A percentile compares a stretch with the other conserved stretches of the same genome.
phyloP scores from a whole-genome alignment of 2,888 invertebrate species.

The Ceraclea dissimilis region DNA sequence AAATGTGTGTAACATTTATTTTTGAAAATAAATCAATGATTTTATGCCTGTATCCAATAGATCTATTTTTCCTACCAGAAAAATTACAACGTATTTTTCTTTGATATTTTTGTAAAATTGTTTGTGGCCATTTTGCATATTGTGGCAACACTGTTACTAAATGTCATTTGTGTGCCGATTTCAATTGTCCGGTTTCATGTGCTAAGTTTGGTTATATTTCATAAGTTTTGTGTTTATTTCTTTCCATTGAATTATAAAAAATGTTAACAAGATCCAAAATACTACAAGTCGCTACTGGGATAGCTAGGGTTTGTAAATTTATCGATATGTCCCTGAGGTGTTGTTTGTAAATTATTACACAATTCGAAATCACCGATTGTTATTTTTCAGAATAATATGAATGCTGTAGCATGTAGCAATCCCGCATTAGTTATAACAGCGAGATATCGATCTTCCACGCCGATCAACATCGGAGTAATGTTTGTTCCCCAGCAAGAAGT shows the following conservation, averaged over 20 bases:
- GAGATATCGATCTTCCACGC: constrained; percentile 54
- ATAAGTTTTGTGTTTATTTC: background rate
- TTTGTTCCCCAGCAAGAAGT: constrained; percentile 99
- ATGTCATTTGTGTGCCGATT: background rate
- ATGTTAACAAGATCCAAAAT: constrained; percentile 45
- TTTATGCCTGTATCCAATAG: too few relatives aligned
- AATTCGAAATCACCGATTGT: constrained; percentile 14
- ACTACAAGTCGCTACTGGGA: constrained; percentile 36
- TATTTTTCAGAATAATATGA: constrained; percentile 36
- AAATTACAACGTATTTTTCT: too few relatives aligned
- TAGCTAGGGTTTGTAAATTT: constrained; percentile 33
- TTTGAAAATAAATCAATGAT: too few relatives aligned
- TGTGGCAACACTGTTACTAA: background rate
- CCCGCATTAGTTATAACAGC: constrained; percentile 15
- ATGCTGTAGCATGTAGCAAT: constrained; percentile 7
- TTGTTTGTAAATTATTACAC: constrained; percentile 2
- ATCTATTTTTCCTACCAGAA: too few relatives aligned
- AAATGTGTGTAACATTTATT: too few relatives aligned
- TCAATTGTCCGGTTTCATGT: constrained; percentile 6
- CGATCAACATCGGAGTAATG: constrained; percentile 87
- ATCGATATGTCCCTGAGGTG: background rate
- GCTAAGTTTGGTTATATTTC: constrained; percentile 5
- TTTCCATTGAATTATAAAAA: background rate
- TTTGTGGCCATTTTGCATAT: too few relatives aligned
- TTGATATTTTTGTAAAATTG: too few relatives aligned